Conservation (phyloP, 2,113 vertebrate species). For the Strigops habroptila region DNA sequence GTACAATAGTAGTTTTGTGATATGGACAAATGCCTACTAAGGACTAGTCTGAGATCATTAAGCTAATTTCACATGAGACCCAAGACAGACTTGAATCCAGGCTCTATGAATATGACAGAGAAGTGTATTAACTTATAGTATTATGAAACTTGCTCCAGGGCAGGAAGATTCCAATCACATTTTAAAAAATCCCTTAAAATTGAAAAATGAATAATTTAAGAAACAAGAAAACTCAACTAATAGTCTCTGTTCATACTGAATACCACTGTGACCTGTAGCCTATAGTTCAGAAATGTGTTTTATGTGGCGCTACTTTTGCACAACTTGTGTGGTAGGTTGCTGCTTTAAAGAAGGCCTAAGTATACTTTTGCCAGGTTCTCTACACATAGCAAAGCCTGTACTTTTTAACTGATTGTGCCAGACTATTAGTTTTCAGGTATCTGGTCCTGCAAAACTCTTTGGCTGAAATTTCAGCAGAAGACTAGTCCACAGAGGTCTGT, state of each 20-base stretch:
- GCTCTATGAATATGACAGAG: not conserved
- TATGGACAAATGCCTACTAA: conserved; percentile 16
- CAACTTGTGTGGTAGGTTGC: not conserved
- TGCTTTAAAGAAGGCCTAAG: not conserved
- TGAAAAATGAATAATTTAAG: conserved; percentile 67
- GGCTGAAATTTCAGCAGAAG: not conserved
- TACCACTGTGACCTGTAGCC: not conserved
- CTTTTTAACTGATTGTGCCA: not conserved
- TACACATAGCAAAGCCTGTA: not conserved
- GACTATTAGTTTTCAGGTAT: not conserved
- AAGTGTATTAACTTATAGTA: conserved; percentile 28
- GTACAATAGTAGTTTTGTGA: not conserved
- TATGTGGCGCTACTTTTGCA: not conserved
- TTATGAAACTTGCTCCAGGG: not conserved
- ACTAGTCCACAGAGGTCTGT: not conserved
- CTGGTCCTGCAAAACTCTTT: not conserved
- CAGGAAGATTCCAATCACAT: conserved; percentile 38
- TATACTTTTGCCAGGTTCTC: not conserved
- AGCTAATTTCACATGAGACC: conserved; percentile 39
- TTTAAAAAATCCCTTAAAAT: conserved; percentile 27
- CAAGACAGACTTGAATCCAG: conserved; percentile 27
- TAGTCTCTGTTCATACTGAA: conserved; percentile 39
- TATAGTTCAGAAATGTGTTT: not conserved
- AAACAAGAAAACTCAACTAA: conserved; percentile 41
- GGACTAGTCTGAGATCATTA: conserved; percentile 33